A percentile compares a stretch with the other conserved stretches of the same genome.
Conservation (phyloP, 2,888 invertebrate genomes). For the Biston betularia region DNA sequence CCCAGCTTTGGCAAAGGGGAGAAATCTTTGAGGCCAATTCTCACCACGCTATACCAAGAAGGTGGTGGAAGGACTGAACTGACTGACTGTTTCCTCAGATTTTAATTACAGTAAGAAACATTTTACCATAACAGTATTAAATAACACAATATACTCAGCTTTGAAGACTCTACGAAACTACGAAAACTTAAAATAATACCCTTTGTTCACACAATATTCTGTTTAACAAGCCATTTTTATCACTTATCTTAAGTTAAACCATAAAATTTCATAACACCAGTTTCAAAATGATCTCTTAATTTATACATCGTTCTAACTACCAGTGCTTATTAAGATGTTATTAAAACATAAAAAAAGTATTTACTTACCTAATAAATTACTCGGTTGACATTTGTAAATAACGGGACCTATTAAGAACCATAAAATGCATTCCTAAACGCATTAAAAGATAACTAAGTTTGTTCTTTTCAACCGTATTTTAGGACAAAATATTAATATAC, state of each 20-base stretch:
- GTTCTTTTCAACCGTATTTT: conserved; percentile 2
- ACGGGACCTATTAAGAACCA: conserved; percentile 34
- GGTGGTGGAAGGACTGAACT: no score
- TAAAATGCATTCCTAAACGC: conserved; percentile 37
- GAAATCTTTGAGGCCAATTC: no score
- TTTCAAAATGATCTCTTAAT: conserved; percentile 41
- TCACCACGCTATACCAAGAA: no score
- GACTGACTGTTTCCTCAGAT: no score
- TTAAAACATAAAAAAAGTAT: conserved; percentile 43
- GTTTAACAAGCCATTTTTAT: conserved; percentile 22
- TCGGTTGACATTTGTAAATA: conserved; percentile 37
- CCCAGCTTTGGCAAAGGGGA: no score
- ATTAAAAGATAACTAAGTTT: conserved; percentile 18
- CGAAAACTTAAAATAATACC: not conserved
- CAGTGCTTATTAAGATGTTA: conserved; percentile 43
- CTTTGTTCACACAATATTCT: not conserved
- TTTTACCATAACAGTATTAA: no score
- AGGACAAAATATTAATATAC: not conserved
- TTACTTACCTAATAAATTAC: conserved; percentile 44
- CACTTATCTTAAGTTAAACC: conserved; percentile 25
- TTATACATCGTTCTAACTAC: conserved; percentile 40
- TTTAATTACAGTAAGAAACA: no score
- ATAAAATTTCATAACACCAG: conserved; percentile 33
- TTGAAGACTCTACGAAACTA: not conserved
- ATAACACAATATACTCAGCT: not conserved